phyloP scores from a whole-genome alignment of 2,888 invertebrate species.

The Diadegma fenestrale region DNA sequence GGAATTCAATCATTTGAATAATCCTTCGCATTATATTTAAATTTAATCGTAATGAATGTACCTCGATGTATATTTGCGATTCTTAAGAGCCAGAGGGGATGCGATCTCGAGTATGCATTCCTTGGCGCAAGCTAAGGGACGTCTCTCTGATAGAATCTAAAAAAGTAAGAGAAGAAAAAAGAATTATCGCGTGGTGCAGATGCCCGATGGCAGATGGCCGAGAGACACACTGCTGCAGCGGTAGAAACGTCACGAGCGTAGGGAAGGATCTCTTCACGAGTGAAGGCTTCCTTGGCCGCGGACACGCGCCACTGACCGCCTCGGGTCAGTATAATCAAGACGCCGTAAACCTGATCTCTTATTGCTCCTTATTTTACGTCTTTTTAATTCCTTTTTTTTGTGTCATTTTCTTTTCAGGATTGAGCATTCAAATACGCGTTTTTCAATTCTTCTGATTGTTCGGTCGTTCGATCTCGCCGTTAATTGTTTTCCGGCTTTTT shows the following conservation, averaged over 20 bases:
- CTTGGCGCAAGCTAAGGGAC: conserved; percentile 20
- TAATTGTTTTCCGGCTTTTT: background rate
- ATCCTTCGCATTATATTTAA: background rate
- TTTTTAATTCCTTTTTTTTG: conserved; percentile 12
- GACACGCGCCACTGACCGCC: conserved; percentile 73
- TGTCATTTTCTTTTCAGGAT: background rate
- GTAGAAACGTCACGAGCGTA: conserved; percentile 46
- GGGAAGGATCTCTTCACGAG: conserved; percentile 48
- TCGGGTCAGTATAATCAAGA: conserved; percentile 73
- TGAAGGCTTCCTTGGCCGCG: conserved; percentile 57
- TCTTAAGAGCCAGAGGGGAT: conserved; percentile 6
- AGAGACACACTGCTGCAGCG: conserved; percentile 61
- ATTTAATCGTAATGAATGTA: background rate
- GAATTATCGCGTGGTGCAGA: conserved; percentile 64
- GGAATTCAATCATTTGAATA: background rate
- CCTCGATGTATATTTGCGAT: background rate
- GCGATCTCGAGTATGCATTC: conserved; percentile 14
- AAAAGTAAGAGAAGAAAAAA: background rate
- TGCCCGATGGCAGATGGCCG: conserved; percentile 75
- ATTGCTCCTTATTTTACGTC: conserved; percentile 12
- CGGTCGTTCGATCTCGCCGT: background rate
- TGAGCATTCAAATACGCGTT: background rate
- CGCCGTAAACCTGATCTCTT: conserved; percentile 61
- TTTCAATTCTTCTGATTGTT: background rate
- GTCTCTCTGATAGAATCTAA: conserved; percentile 17